A percentile compares a stretch with the other conserved stretches of the same genome.
Conservation (phyloP, 2,113 vertebrate species). For the Catharus bicknelli region DNA sequence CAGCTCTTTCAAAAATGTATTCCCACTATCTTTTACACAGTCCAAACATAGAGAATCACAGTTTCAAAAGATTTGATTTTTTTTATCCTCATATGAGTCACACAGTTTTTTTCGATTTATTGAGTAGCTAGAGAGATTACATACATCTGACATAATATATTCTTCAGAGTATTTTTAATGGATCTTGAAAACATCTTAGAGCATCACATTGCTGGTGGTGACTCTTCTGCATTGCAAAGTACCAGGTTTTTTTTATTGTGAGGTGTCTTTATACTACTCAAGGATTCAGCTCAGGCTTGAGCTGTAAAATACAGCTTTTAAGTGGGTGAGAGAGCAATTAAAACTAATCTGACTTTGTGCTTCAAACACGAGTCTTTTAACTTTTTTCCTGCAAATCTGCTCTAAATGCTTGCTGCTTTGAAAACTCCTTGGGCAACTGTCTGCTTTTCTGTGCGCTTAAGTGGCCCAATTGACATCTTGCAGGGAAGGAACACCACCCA, state of each 20-base stretch:
- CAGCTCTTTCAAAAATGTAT: slow-evolving; percentile 16
- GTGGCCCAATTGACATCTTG: neutral
- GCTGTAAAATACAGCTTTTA: neutral
- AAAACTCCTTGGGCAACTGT: neutral
- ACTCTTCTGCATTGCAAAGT: neutral
- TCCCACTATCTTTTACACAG: neutral
- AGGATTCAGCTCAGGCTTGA: neutral
- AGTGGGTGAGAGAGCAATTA: neutral
- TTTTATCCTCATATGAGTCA: neutral
- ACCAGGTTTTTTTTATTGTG: neutral
- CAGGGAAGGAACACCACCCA: neutral
- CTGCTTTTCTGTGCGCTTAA: neutral
- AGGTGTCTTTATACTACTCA: neutral
- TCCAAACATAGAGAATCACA: neutral
- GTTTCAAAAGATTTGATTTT: neutral
- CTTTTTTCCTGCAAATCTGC: neutral
- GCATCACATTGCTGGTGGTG: neutral
- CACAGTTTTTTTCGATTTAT: neutral
- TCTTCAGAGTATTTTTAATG: neutral
- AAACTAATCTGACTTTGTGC: neutral
- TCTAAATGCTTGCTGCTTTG: neutral
- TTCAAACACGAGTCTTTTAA: neutral
- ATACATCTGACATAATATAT: neutral
- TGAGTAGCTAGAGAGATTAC: neutral
- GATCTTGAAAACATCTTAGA: neutral